Base-by-base conservation (phyloP, 2,113 vertebrate species). In the Pangasianodon gigas region DNA sequence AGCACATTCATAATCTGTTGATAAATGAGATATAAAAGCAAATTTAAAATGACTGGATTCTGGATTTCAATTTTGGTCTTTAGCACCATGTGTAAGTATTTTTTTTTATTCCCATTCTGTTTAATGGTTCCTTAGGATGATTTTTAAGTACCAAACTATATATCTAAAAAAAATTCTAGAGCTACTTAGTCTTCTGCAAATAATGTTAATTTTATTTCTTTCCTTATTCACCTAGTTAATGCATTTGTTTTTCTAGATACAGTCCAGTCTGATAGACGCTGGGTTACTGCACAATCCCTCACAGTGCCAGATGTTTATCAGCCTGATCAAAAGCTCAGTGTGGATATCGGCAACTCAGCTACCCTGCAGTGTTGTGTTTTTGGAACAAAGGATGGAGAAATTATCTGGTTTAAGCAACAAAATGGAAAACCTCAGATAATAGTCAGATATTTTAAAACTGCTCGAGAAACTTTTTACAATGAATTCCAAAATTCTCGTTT, bases 401-500 rank as follows among this genome's bases (percentile, higher is more conserved):
- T 84, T 0, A 16, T 84, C 56, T 84, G 82, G 82, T 84, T 84
- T 29, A 84, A 44, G 32, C 82, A 58, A 41, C 54, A 37, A 60
- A 41, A 60, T 13, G 10, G 16, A 84, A 46, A 84, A 56, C 37
- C 56, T 62, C 82, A 8, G 82, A 44, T 84, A 24, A 84, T 84
- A 44, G 32, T 84, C 19, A 44, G 41, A 62, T 11, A 29, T 21
- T 26, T 62, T 62, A 60, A 84, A 44, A 60, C n/a, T 26, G 4
- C 11, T 7, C 1, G 2, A 29, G 58, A 24, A 24, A 44, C 0
- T 2, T 84, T 62, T 44, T 62, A 58, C 13, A 26, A 26, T 14
- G 37, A 84, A 62, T 84, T 84, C 41, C 56, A 60, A 46, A 58
- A 84, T 62, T 29, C 82, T 16, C 54, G 5, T 26, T 62, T 84